phyloP scores from a whole-genome alignment of 2,888 invertebrate genomes.

The Pachliopta kotzebuea region DNA sequence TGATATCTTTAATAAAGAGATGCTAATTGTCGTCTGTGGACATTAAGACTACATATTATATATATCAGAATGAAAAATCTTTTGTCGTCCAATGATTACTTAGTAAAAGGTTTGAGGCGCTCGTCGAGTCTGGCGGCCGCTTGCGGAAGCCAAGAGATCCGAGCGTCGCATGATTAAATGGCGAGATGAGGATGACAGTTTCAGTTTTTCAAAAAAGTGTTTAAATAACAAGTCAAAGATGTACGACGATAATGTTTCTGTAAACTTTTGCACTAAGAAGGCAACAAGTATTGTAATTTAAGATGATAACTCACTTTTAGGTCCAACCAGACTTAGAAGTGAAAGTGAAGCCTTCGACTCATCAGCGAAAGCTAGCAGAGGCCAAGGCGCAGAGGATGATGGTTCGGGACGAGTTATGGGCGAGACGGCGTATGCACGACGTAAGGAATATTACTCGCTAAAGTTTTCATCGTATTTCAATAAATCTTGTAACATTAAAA shows the following conservation, averaged over 20 bases:
- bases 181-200: constrained; percentile 56
- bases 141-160: constrained; percentile 64
- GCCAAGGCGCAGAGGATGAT: constrained; percentile 91
- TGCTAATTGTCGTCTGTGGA: no score
- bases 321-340: constrained; percentile 94
- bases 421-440: constrained; percentile 83
- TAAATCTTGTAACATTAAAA: neutral
- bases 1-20: no score
- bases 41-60: no score
- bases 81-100: constrained; percentile 66
- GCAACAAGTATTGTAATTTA: neutral
- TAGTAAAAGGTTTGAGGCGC: constrained; percentile 79
- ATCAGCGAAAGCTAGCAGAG: constrained; percentile 88
- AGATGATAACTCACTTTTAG: constrained; percentile 39
- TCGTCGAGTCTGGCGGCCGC: constrained; percentile 67
- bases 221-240: no score
- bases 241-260: no score
- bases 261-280: neutral
- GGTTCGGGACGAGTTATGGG: constrained; percentile 84
- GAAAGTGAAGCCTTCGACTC: constrained; percentile 95
- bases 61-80: no score
- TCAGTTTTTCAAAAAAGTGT: neutral
- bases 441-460: constrained; percentile 43
- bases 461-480: neutral
- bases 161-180: constrained; percentile 63